phyloP scores from a whole-genome alignment of 2,888 invertebrate genomes.

The Apamea anceps region DNA sequence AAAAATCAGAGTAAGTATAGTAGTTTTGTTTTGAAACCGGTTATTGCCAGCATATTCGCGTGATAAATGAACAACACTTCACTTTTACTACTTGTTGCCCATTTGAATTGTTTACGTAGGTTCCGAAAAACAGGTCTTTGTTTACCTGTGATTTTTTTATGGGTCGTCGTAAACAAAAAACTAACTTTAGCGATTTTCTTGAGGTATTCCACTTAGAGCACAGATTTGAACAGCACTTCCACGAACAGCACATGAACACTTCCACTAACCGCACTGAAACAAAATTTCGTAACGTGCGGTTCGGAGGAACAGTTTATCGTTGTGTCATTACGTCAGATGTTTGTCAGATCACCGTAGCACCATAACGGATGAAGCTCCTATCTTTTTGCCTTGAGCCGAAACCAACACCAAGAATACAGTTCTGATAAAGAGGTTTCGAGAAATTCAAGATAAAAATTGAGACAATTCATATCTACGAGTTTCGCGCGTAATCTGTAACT shows the following conservation, averaged over 20 bases:
- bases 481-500: neutral
- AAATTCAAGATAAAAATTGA: conserved; percentile 4
- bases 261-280: too few species aligned
- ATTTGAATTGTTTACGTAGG: conserved; percentile 29
- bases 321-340: neutral
- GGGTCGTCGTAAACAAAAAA: conserved; percentile 16
- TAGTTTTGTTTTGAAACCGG: conserved; percentile 6
- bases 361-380: neutral
- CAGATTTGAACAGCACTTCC: too few species aligned
- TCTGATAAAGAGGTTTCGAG: neutral
- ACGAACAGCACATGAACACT: too few species aligned
- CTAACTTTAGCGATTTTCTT: neutral
- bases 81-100: conserved; percentile 44
- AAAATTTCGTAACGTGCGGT: too few species aligned
- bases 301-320: too few species aligned
- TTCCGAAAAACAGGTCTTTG: conserved; percentile 20
- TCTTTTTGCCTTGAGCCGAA: neutral
- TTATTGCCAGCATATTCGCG: conserved; percentile 25
- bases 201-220: too few species aligned
- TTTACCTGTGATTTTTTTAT: neutral
- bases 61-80: conserved; percentile 27
- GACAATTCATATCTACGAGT: neutral
- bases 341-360: neutral
- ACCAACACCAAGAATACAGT: neutral
- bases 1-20: too few species aligned